phyloP scores from a whole-genome alignment of 2,888 invertebrate genomes.

The Rugalucina vietnamica region DNA sequence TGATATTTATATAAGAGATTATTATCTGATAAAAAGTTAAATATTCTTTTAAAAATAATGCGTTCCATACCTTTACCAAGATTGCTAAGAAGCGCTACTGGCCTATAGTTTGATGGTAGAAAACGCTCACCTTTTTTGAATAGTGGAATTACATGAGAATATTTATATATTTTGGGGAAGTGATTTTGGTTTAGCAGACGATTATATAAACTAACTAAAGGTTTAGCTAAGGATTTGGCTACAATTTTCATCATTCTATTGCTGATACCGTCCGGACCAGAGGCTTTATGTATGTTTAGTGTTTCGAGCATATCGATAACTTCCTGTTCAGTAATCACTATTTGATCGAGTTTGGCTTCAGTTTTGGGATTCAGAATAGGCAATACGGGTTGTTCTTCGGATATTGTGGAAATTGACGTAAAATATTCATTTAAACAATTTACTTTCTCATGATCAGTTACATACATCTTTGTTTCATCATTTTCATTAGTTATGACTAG shows the following conservation, averaged over 20 bases:
- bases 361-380: no score
- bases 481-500: no score
- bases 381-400: no score
- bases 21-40: background rate
- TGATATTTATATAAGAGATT: conserved; percentile 20
- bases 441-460: no score
- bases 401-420: no score
- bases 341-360: no score
- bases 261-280: conserved; percentile 15
- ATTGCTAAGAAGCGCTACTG: background rate
- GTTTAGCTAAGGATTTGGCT: background rate
- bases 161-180: background rate
- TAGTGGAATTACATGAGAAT: background rate
- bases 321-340: background rate
- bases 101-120: background rate
- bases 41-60: background rate
- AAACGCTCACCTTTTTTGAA: background rate
- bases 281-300: conserved; percentile 4
- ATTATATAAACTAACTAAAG: background rate
- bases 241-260: conserved; percentile 15
- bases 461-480: no score
- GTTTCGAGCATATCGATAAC: background rate
- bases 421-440: no score
- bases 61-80: background rate
- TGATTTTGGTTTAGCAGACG: no score